Conservation (phyloP, 2,113 vertebrate species). For the Atherinomorus stipes region DNA sequence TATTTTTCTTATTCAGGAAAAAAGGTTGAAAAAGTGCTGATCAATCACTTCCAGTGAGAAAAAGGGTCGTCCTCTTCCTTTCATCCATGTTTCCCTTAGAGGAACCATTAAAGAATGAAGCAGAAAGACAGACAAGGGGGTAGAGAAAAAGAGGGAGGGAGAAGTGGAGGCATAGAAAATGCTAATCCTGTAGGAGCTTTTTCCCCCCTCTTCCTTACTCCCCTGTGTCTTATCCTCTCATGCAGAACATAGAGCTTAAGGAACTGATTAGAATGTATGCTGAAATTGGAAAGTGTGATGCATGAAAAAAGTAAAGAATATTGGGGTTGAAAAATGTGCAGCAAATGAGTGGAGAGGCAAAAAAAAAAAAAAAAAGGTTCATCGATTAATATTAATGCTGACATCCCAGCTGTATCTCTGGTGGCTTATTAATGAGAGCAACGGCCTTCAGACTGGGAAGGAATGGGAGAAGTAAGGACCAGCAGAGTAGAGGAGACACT, state of each 20-base stretch:
- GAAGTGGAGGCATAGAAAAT: constrained; percentile 73
- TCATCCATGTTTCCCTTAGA: constrained; percentile 66
- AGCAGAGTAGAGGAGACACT: constrained; percentile 6
- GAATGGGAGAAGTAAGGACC: constrained; percentile 28
- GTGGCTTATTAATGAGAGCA: constrained; percentile 78
- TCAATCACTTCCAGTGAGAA: constrained; percentile 74
- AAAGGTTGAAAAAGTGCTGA: constrained; percentile 76
- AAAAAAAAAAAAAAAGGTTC: constrained; percentile 45
- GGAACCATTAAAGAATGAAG: constrained; percentile 62
- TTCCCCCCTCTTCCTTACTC: constrained; percentile 39
- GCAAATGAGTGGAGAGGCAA: constrained; percentile 54
- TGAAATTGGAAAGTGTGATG: constrained; percentile 79
- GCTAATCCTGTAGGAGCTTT: constrained; percentile 70
- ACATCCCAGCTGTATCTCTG: constrained; percentile 68
- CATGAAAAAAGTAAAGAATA: constrained; percentile 67
- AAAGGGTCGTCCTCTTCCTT: constrained; percentile 75
- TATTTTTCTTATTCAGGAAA: constrained; percentile 39
- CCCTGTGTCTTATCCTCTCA: constrained; percentile 75
- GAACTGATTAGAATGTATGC: constrained; percentile 81
- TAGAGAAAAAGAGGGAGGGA: constrained; percentile 52
- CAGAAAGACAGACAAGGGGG: constrained; percentile 57
- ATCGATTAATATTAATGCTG: constrained; percentile 82
- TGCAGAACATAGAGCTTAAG: constrained; percentile 80
- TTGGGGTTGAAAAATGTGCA: constrained; percentile 59
- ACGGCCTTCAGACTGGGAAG: constrained; percentile 70